Base-by-base conservation (phyloP, 1,140 invertebrate genomes). In the Drosophila quadrilineata region DNA sequence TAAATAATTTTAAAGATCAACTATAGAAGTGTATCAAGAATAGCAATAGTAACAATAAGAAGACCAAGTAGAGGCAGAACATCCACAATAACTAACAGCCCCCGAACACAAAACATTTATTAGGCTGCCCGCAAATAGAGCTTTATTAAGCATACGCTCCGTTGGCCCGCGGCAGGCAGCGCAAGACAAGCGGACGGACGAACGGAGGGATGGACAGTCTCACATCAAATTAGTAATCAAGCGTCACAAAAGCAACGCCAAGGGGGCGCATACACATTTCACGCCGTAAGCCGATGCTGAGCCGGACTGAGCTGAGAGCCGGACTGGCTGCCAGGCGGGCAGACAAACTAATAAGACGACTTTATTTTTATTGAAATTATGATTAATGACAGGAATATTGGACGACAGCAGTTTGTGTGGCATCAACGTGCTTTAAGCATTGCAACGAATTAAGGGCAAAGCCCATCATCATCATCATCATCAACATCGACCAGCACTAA, bases 301-400 rank as follows among this genome's bases (percentile, higher is more conserved):
- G 50, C 36, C 45, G 35, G 46, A 57, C 24, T 31, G 54, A 45
- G 19, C 22, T 36, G 46, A 50, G 21, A 22, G 21, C 14, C 35
- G 14, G 52, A 48, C 64, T 14, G 45, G 28, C 35, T 12, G 26
- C 14, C 6, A 48, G 16, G 31, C 24, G 24, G 45, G 31, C 40
- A 35, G 21, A 60, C 66, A 54, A 57, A 68, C 74, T 77, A 84
- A 84, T 77, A 84, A 74, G 80, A 71, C 52, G 79, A 67, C 67
- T 85, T 74, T 67, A 75, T 75, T 85, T 86, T 85, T 75, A 75
- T 85, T 85, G 80, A 85, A 85, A 85, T 86, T 86, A 85, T 85
- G 79, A 85, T 85, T 79, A 86, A 85, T 75, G 79, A 72, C 62
- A 45, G 35, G 52, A 63, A 71, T 68, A 71, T 75, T 50, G 63